These are phyloP conservation scores for rabbit (Oryctolagus cuniculus) DNA, from an alignment of 2,113 vertebrate genomes.

Conservation along the genomic window DNA sequence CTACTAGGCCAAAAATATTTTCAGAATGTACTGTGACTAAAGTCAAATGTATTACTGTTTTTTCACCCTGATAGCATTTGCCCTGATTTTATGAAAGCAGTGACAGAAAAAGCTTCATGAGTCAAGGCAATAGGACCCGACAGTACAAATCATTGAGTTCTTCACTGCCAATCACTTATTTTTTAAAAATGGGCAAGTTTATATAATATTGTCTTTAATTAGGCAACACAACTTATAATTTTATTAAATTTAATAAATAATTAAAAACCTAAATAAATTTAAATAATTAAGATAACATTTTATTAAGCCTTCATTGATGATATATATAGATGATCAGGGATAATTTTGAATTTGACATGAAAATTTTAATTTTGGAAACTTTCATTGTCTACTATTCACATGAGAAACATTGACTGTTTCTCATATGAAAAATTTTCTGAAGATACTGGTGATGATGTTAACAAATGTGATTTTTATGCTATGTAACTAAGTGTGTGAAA, in stretches of 20 bases:
- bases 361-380: not conserved
- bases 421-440: not conserved
- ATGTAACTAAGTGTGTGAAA: not conserved
- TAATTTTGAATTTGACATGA: not conserved
- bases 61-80: not conserved
- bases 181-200: not conserved
- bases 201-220: not conserved
- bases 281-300: not conserved
- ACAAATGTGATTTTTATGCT: not conserved
- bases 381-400: not conserved
- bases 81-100: not conserved
- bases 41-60: not conserved
- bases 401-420: no score
- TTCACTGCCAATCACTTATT: not conserved
- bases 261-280: not conserved
- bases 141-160: not conserved
- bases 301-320: not conserved
- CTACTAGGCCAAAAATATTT: not conserved
- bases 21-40: not conserved
- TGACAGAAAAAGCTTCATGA: not conserved
- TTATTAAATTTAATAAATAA: constrained; percentile 40
- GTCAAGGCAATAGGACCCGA: not conserved
- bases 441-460: not conserved
- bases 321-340: not conserved
- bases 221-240: not conserved